Evolutionary conservation across 1,140 invertebrate species (phyloP).

Genomic region (Myzus persicae): DNA sequence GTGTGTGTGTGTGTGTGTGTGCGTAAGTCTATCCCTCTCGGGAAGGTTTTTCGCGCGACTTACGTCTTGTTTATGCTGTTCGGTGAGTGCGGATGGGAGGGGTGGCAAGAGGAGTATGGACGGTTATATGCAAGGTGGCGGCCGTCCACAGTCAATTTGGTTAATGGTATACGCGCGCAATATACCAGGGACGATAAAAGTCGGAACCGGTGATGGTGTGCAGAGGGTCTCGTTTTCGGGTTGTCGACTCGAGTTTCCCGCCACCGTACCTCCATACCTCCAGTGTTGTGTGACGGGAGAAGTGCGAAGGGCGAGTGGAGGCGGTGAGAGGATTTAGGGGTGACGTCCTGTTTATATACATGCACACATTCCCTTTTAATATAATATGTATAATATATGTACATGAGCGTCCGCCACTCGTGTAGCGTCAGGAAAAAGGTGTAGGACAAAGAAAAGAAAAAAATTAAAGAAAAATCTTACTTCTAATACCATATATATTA

Average conservation of each 20-base stretch:
- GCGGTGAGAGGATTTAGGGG: background rate
- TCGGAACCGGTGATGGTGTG: background rate
- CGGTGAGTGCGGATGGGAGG: background rate
- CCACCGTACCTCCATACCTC: background rate
- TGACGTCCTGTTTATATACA: background rate
- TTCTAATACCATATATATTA: background rate
- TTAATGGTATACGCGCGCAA: slow-evolving; percentile 44
- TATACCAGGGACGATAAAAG: slow-evolving; percentile 23
- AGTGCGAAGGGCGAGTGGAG: background rate
- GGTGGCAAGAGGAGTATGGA: too few relatives aligned
- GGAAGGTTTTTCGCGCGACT: slow-evolving; percentile 26
- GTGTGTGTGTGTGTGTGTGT: too few relatives aligned
- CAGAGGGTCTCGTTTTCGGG: slow-evolving; percentile 52
- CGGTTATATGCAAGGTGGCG: slow-evolving; percentile 27
- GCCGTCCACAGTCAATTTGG: slow-evolving; percentile 57
- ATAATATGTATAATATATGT: background rate
- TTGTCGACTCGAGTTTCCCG: slow-evolving; percentile 51
- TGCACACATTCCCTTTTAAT: background rate
- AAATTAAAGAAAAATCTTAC: background rate
- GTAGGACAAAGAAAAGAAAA: background rate
- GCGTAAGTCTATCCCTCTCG: slow-evolving; percentile 8
- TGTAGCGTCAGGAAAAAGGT: background rate
- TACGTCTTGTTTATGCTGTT: slow-evolving; percentile 19
- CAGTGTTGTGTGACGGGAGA: background rate
- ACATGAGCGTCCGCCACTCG: background rate